These are phyloP conservation scores for Chirona hameri DNA, from an alignment of 2,888 invertebrate species.

Conservation along the genomic window DNA sequence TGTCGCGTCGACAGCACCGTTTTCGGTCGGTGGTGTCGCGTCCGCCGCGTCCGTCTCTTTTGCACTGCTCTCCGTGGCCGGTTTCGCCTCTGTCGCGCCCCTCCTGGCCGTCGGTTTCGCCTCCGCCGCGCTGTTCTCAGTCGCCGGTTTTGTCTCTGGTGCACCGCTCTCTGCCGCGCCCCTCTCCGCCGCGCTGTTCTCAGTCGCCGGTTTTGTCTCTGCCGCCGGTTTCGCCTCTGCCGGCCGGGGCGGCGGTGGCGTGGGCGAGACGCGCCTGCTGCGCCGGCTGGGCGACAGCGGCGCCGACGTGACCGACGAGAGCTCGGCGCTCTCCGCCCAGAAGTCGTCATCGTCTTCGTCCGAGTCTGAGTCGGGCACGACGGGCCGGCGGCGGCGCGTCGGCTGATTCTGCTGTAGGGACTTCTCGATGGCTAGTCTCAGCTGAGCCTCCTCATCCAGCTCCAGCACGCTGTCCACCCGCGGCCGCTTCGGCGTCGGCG, in stretches of 20 bases:
- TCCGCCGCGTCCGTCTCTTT: neutral
- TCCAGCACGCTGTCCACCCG: slow-evolving; percentile 46
- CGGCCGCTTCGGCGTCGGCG: slow-evolving; percentile 34
- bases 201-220: neutral
- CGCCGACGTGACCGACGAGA: neutral
- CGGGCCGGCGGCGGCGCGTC: slow-evolving; percentile 44
- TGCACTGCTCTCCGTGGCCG: neutral
- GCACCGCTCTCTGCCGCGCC: neutral
- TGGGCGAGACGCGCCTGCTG: slow-evolving; percentile 28
- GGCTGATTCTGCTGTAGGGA: slow-evolving; percentile 44
- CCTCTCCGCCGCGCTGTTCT: neutral
- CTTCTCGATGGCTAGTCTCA: slow-evolving; percentile 51
- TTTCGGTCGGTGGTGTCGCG: neutral
- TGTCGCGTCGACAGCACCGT: neutral
- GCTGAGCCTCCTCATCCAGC: slow-evolving; percentile 50
- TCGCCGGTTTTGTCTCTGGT: neutral
- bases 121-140: neutral
- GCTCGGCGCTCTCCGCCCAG: slow-evolving; percentile 2
- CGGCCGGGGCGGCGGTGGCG: neutral
- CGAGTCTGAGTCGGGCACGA: slow-evolving; percentile 48
- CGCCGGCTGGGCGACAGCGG: slow-evolving; percentile 28
- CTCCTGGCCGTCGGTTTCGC: neutral
- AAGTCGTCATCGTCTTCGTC: slow-evolving; percentile 41
- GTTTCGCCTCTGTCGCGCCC: neutral
- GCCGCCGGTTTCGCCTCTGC: neutral